Percentiles rank a stretch among this genome's conserved stretches.
Conservation (phyloP, 2,888 invertebrate genomes). For the Acleris laterana region DNA sequence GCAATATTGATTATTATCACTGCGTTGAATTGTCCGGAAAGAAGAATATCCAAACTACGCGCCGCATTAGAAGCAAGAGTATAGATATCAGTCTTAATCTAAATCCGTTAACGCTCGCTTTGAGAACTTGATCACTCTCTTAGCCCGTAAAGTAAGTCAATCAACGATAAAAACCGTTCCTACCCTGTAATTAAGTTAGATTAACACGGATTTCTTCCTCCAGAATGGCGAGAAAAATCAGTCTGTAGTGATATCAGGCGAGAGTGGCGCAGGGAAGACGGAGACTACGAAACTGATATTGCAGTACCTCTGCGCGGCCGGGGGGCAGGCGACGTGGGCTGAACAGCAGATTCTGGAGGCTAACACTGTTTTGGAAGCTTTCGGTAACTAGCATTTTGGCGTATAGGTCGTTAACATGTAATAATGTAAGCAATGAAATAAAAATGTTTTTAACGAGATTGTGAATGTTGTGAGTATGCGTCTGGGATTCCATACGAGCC, state of each 20-base stretch:
- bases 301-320: constrained; percentile 95
- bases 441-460: too few relatives aligned
- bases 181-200: constrained; percentile 18
- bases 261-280: constrained; percentile 97
- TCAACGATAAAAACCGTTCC: constrained; percentile 10
- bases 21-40: too few relatives aligned
- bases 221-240: constrained; percentile 85
- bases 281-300: constrained; percentile 96
- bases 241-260: constrained; percentile 96
- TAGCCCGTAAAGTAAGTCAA: constrained; percentile 8
- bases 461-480: too few relatives aligned
- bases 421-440: too few relatives aligned
- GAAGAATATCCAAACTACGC: too few relatives aligned
- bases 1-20: too few relatives aligned
- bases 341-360: constrained; percentile 97
- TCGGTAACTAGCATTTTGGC: constrained; percentile 85
- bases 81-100: constrained; percentile 7
- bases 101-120: constrained; percentile 16
- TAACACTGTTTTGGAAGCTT: constrained; percentile 96
- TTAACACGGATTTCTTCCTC: constrained; percentile 19
- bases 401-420: too few relatives aligned
- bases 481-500: too few relatives aligned
- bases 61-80: too few relatives aligned
- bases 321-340: constrained; percentile 91
- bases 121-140: constrained; percentile 13